A percentile compares a stretch with the other conserved stretches of the same genome.
These are phyloP conservation scores for Symphodus melops DNA, from an alignment of 2,113 vertebrate genomes.

Conservation along the genomic window DNA sequence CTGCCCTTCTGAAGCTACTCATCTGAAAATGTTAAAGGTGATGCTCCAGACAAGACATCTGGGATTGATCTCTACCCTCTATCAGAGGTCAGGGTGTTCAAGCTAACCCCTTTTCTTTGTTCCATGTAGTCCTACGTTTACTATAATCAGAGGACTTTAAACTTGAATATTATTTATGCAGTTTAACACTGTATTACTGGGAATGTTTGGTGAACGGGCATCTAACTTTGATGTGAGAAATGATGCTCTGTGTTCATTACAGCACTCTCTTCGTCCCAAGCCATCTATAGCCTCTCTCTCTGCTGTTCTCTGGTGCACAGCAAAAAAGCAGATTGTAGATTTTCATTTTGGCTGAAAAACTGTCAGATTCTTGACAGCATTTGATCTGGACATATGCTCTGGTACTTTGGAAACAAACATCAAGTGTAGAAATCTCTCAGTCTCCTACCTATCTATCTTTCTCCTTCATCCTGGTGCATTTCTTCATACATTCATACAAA, in stretches of 20 bases:
- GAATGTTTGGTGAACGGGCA: background rate
- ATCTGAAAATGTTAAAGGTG: slow-evolving; percentile 35
- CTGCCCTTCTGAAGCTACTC: slow-evolving; percentile 49
- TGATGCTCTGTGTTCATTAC: slow-evolving; percentile 25
- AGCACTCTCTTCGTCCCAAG: slow-evolving; percentile 12
- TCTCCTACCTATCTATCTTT: slow-evolving; percentile 28
- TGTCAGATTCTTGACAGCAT: slow-evolving; percentile 67
- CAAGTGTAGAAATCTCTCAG: slow-evolving; percentile 35
- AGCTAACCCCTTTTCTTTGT: background rate
- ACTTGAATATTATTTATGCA: background rate
- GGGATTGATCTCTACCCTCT: background rate
- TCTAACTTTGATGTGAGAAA: background rate
- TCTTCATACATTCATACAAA: slow-evolving; percentile 7
- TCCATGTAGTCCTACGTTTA: background rate
- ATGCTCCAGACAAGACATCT: slow-evolving; percentile 16
- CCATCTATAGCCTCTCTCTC: slow-evolving; percentile 13
- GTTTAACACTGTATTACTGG: background rate
- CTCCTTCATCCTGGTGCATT: slow-evolving; percentile 2
- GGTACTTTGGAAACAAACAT: slow-evolving; percentile 43
- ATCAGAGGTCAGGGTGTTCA: background rate
- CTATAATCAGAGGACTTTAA: background rate
- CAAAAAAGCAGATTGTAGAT: slow-evolving; percentile 69
- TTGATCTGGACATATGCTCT: slow-evolving; percentile 64
- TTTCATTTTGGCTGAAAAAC: slow-evolving; percentile 70
- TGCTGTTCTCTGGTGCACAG: slow-evolving; percentile 44